Conservation (phyloP, 2,797 vertebrate species). For the Spondyliosoma cantharus region DNA sequence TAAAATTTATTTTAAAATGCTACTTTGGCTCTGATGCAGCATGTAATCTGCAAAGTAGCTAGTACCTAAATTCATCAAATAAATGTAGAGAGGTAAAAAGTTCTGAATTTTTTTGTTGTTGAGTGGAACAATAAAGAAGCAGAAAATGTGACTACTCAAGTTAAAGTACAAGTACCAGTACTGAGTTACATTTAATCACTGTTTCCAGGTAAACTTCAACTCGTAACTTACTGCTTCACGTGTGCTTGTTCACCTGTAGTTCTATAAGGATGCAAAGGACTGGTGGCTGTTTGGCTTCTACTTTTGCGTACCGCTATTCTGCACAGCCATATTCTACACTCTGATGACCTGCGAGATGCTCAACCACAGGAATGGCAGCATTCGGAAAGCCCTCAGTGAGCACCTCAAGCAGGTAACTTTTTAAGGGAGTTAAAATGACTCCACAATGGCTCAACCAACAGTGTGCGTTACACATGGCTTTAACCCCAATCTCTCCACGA, state of each 20-base stretch:
- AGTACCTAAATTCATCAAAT: too few species aligned
- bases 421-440: neutral
- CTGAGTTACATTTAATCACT: too few species aligned
- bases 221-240: neutral
- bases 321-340: slow-evolving; percentile 94
- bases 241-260: slow-evolving; percentile 77
- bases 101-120: too few species aligned
- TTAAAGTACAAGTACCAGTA: too few species aligned
- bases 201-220: too few species aligned
- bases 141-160: too few species aligned
- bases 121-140: too few species aligned
- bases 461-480: neutral
- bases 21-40: too few species aligned
- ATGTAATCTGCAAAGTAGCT: too few species aligned
- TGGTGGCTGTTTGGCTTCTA: slow-evolving; percentile 99
- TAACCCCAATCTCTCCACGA: neutral
- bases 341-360: slow-evolving; percentile 98
- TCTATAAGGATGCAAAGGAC: slow-evolving; percentile 90
- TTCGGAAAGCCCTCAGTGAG: slow-evolving; percentile 95
- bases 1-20: too few species aligned
- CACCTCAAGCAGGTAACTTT: slow-evolving; percentile 95
- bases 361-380: slow-evolving; percentile 92
- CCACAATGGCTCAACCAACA: too few species aligned
- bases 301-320: slow-evolving; percentile 93
- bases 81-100: too few species aligned